Evolutionary conservation across 2,888 invertebrate species (phyloP).

Genomic region (Drosophila ochracea): DNA sequence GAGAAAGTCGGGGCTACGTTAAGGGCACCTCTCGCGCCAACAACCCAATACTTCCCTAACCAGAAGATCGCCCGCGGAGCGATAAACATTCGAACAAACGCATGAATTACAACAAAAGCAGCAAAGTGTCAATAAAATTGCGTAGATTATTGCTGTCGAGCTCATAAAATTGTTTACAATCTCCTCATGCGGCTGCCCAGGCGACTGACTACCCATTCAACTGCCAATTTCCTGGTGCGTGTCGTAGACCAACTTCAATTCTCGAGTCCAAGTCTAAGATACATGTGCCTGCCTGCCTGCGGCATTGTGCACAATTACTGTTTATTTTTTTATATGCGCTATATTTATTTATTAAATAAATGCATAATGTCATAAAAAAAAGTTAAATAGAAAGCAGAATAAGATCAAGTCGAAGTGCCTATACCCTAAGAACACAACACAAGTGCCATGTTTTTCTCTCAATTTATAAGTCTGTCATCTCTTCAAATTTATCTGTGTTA

Average conservation of each 20-base stretch:
- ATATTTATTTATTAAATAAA: slow-evolving; percentile 82
- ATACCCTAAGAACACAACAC: slow-evolving; percentile 13
- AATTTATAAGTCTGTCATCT: not conserved
- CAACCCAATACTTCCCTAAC: not conserved
- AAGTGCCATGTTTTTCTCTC: not conserved
- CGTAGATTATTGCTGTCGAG: slow-evolving; percentile 78
- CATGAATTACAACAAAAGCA: slow-evolving; percentile 64
- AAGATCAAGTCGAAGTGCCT: not conserved
- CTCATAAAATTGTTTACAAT: slow-evolving; percentile 81
- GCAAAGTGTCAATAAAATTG: slow-evolving; percentile 80
- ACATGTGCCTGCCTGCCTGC: slow-evolving; percentile 33
- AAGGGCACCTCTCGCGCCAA: slow-evolving; percentile 44
- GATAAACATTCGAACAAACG: slow-evolving; percentile 51
- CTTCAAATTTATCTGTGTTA: not conserved
- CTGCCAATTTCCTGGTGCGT: slow-evolving; percentile 73
- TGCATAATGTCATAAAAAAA: slow-evolving; percentile 65
- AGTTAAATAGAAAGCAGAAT: slow-evolving; percentile 13
- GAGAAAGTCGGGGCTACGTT: slow-evolving; percentile 48
- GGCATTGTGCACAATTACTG: slow-evolving; percentile 56
- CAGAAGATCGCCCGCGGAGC: slow-evolving; percentile 51
- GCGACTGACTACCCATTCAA: slow-evolving; percentile 54
- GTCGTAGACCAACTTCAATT: slow-evolving; percentile 38
- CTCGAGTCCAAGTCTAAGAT: slow-evolving; percentile 18
- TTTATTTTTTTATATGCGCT: slow-evolving; percentile 27
- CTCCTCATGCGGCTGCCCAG: slow-evolving; percentile 33